Percentiles rank a stretch among this genome's conserved stretches.
Conservation (phyloP, 2,797 vertebrate species). For the Coranthus polyacanthus region DNA sequence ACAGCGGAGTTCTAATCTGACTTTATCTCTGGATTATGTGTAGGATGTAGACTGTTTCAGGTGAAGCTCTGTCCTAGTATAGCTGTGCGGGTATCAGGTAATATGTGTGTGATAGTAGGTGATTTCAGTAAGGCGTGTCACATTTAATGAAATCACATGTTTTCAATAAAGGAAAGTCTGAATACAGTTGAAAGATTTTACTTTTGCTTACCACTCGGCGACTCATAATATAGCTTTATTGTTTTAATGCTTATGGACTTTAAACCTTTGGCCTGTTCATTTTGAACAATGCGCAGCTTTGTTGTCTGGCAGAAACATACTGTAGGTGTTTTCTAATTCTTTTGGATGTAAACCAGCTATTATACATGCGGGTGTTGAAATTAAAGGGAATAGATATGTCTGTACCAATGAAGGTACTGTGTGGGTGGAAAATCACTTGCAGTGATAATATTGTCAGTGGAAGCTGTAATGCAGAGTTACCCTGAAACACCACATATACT, state of each 20-base stretch:
- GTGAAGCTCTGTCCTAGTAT: not conserved
- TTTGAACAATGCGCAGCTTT: slow-evolving; percentile 20
- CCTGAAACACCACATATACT: slow-evolving; percentile 9
- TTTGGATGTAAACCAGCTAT: slow-evolving; percentile 2
- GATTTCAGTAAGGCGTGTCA: not conserved
- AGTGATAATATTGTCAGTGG: slow-evolving; percentile 9
- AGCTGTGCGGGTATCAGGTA: too few species aligned
- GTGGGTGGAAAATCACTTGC: not conserved
- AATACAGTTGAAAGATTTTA: slow-evolving; percentile 3
- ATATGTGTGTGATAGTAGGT: not conserved
- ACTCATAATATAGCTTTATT: slow-evolving; percentile 55
- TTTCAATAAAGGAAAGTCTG: slow-evolving; percentile 25
- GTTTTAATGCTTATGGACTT: slow-evolving; percentile 62
- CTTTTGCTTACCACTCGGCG: slow-evolving; percentile 1
- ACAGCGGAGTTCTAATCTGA: slow-evolving; percentile 16
- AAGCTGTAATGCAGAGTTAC: slow-evolving; percentile 13
- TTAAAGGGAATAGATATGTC: slow-evolving; percentile 8
- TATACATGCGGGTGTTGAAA: slow-evolving; percentile 13
- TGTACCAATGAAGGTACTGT: not conserved
- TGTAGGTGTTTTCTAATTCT: slow-evolving; percentile 10
- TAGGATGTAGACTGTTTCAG: not conserved
- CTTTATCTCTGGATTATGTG: slow-evolving; percentile 24
- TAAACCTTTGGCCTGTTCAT: slow-evolving; percentile 24
- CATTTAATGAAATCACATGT: not conserved
- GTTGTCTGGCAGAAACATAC: slow-evolving; percentile 12